Conservation (phyloP, 2,113 vertebrate genomes). For the Morone chrysops region DNA sequence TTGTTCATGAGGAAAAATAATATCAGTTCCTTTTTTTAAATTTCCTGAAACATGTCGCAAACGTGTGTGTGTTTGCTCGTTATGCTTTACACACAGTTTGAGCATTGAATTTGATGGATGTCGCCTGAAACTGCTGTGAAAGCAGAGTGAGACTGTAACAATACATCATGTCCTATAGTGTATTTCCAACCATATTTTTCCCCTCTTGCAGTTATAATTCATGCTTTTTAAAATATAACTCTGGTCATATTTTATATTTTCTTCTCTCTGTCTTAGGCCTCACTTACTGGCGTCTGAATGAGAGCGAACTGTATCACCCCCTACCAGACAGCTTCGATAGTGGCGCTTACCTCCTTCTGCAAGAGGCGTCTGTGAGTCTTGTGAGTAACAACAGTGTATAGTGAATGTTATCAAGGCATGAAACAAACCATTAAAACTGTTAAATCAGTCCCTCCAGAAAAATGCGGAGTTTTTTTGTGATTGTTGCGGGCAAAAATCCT, state of each 20-base stretch:
- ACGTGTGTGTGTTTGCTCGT: not conserved
- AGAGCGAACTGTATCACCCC: slow-evolving; percentile 87
- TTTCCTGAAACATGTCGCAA: not conserved
- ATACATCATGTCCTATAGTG: not conserved
- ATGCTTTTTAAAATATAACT: not conserved
- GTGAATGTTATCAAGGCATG: not conserved
- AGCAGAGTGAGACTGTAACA: not conserved
- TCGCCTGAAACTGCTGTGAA: not conserved
- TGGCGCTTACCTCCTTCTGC: slow-evolving; percentile 72
- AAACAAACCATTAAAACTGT: not conserved
- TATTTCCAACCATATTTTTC: not conserved
- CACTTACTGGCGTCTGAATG: slow-evolving; percentile 92
- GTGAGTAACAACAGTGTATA: slow-evolving; percentile 71
- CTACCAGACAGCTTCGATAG: slow-evolving; percentile 89
- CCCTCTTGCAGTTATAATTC: not conserved
- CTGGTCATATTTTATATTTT: not conserved
- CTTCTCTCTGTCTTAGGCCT: slow-evolving; percentile 81
- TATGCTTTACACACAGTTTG: not conserved
- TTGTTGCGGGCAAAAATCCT: no score
- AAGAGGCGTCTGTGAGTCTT: slow-evolving; percentile 79
- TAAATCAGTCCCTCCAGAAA: no score
- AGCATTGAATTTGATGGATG: not conserved
- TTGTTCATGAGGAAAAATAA: not conserved
- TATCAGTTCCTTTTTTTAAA: no score
- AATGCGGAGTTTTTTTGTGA: no score